Conservation (phyloP, 2,888 invertebrate genomes). For the Chromoteleia sp. region DNA sequence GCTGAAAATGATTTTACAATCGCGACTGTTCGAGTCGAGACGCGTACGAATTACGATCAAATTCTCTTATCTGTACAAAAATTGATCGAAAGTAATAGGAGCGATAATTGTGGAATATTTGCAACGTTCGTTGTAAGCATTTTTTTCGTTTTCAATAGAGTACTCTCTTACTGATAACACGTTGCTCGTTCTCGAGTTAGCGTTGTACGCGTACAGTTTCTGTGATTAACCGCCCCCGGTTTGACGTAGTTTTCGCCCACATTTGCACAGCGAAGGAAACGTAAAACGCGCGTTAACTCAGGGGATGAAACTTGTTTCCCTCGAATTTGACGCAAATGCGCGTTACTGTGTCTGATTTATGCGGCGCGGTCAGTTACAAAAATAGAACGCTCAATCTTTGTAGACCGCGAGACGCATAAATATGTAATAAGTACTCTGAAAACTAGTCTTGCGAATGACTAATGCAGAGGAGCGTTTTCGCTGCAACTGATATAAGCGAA, state of each 20-base stretch:
- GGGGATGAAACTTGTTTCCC: slow-evolving; percentile 61
- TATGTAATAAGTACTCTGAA: slow-evolving; percentile 50
- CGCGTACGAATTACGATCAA: no score
- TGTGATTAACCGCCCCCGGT: slow-evolving; percentile 55
- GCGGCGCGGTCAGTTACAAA: slow-evolving; percentile 53
- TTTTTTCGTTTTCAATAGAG: no score
- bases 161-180: background rate
- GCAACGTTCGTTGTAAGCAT: no score
- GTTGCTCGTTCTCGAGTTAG: slow-evolving; percentile 5
- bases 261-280: slow-evolving; percentile 35
- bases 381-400: slow-evolving; percentile 61
- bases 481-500: slow-evolving; percentile 28
- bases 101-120: no score
- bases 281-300: slow-evolving; percentile 42
- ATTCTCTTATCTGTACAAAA: no score
- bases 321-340: slow-evolving; percentile 56
- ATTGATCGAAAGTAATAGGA: no score
- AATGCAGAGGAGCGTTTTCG: slow-evolving; percentile 36
- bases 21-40: no score
- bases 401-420: slow-evolving; percentile 49
- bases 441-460: slow-evolving; percentile 53
- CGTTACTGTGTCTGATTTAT: slow-evolving; percentile 50
- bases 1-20: no score
- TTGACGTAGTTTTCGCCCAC: slow-evolving; percentile 64
- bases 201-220: slow-evolving; percentile 27